phyloP scores from a whole-genome alignment of 2,888 invertebrate genomes.

The Creontiades dilutus region DNA sequence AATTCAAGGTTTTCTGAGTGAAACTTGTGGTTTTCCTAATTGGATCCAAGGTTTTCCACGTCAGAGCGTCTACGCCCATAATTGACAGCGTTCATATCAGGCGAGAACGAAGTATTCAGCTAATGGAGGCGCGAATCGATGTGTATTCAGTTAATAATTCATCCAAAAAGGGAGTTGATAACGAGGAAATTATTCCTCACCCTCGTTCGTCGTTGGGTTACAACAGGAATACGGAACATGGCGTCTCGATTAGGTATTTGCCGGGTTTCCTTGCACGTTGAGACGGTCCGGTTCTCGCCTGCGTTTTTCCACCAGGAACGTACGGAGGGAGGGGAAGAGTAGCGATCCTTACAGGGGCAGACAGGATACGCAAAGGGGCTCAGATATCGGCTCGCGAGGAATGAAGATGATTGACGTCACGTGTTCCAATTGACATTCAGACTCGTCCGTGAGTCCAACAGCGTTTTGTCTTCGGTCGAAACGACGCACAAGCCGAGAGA shows the following conservation, averaged over 20 bases:
- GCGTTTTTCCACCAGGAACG: constrained; percentile 1
- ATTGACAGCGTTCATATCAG: no score
- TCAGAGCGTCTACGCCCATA: no score
- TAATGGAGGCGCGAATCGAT: background rate
- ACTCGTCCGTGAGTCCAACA: background rate
- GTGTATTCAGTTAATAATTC: constrained; percentile 16
- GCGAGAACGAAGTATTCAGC: no score
- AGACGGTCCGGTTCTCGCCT: background rate
- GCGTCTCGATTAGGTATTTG: background rate
- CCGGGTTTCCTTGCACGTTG: background rate
- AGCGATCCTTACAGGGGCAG: background rate
- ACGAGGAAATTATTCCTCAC: background rate
- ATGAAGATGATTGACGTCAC: constrained; percentile 39
- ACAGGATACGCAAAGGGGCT: background rate
- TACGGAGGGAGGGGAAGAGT: background rate
- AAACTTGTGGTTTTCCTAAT: no score
- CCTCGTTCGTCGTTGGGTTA: background rate
- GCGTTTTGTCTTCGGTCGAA: background rate
- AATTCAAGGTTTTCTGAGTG: no score
- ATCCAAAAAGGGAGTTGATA: constrained; percentile 6
- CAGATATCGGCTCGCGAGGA: constrained; percentile 4
- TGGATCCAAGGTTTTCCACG: no score
- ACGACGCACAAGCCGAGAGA: no score
- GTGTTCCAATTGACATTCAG: background rate
- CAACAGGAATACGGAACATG: background rate